These are phyloP conservation scores for Panurus biarmicus DNA, from an alignment of 2,113 vertebrate species.

Conservation along the genomic window DNA sequence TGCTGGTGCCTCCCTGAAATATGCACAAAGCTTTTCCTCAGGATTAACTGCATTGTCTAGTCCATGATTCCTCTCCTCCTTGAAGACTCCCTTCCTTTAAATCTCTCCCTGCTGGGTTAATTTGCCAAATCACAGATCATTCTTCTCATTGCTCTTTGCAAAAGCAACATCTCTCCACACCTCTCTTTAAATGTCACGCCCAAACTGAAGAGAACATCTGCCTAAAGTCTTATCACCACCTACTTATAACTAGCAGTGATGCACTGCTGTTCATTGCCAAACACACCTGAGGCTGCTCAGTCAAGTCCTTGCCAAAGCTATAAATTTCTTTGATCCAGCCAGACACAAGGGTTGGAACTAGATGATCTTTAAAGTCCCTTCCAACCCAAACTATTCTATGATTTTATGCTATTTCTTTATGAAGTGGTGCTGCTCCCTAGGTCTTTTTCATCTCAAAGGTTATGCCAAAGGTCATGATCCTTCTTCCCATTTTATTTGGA, in stretches of 20 bases:
- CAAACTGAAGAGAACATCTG: neutral
- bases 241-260: neutral
- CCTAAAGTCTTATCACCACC: neutral
- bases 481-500: neutral
- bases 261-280: neutral
- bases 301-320: neutral
- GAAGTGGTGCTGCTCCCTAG: neutral
- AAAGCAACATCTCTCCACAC: neutral
- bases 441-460: neutral
- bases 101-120: neutral
- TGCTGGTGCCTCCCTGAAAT: neutral
- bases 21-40: neutral
- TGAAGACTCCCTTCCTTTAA: neutral
- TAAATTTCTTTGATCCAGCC: neutral
- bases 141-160: neutral
- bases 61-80: neutral
- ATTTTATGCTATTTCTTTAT: neutral
- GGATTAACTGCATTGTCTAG: neutral
- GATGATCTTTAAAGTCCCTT: neutral
- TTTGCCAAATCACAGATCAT: neutral
- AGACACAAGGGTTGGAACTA: neutral
- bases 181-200: neutral
- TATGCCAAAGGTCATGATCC: neutral
- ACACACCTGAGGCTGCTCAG: neutral
- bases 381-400: neutral